phyloP scores from a whole-genome alignment of 2,113 vertebrate species.

The Gallinago paraguaiae region DNA sequence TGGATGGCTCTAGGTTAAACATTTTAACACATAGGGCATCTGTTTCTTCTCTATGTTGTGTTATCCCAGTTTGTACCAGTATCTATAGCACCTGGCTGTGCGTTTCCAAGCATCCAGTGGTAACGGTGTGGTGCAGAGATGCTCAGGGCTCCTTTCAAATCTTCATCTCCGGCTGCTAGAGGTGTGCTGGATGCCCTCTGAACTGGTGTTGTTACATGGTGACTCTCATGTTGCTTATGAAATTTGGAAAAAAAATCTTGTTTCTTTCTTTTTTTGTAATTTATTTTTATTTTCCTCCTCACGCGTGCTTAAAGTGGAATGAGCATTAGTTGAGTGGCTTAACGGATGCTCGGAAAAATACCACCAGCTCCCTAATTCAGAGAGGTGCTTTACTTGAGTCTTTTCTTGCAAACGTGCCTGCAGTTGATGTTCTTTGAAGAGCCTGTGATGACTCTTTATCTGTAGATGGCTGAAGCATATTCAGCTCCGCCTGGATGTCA shows the following conservation, averaged over 20 bases:
- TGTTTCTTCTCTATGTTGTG: neutral
- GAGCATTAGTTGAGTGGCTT: neutral
- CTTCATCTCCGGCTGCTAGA: neutral
- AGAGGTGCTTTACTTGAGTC: neutral
- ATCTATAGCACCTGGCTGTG: neutral
- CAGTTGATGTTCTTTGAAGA: slow-evolving; percentile 60
- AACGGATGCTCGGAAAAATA: neutral
- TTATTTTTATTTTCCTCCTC: too few relatives aligned
- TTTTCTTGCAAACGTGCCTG: neutral
- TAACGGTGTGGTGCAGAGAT: neutral
- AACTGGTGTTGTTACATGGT: accelerated
- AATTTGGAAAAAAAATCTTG: neutral
- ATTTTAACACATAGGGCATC: neutral
- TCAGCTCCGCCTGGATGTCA: slow-evolving; percentile 27
- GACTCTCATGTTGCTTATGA: neutral
- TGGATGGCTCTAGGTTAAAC: neutral
- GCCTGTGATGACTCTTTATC: slow-evolving; percentile 15
- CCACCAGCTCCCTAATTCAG: neutral
- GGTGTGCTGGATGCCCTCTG: accelerated
- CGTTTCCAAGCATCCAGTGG: neutral
- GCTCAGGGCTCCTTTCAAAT: neutral
- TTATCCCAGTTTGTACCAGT: neutral
- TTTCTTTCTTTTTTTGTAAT: neutral
- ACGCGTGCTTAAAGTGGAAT: neutral
- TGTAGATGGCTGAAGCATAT: neutral